Conservation (phyloP, 2,888 invertebrate species). For the Pegoplata infirma region DNA sequence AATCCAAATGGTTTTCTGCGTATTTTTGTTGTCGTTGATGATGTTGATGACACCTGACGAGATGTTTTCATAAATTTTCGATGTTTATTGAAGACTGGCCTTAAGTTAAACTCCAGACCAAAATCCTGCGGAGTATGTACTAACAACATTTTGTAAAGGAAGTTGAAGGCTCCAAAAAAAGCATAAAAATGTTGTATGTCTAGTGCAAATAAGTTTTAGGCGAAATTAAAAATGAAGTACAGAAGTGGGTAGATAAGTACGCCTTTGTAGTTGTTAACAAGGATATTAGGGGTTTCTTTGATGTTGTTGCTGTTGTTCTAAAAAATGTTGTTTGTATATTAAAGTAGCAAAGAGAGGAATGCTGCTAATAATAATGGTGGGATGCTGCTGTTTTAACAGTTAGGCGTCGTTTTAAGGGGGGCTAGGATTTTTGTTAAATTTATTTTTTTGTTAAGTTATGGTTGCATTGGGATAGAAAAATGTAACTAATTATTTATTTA, state of each 20-base stretch:
- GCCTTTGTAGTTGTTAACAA: neutral
- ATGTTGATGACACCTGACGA: constrained; percentile 71
- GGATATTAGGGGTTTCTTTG: neutral
- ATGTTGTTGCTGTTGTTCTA: neutral
- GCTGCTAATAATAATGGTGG: neutral
- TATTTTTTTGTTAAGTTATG: too few relatives aligned
- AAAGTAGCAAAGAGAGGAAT: neutral
- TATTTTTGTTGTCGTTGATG: too few relatives aligned
- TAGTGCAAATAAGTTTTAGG: neutral
- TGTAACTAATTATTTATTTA: too few relatives aligned
- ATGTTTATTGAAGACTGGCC: constrained; percentile 64
- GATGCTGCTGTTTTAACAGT: neutral
- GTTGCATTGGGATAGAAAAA: too few relatives aligned
- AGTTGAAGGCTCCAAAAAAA: neutral
- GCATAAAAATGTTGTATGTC: constrained; percentile 21
- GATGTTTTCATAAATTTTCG: constrained; percentile 69
- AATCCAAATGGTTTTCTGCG: constrained; percentile 54
- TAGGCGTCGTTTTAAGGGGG: neutral
- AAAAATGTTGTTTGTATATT: neutral
- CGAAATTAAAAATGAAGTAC: too few relatives aligned
- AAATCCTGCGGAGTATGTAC: neutral
- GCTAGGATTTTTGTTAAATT: too few relatives aligned
- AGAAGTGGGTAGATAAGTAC: neutral
- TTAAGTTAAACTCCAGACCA: constrained; percentile 40
- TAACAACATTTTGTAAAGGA: constrained; percentile 35